Base-by-base conservation (phyloP, 1,140 invertebrate genomes). In the Colletes gigas region DNA sequence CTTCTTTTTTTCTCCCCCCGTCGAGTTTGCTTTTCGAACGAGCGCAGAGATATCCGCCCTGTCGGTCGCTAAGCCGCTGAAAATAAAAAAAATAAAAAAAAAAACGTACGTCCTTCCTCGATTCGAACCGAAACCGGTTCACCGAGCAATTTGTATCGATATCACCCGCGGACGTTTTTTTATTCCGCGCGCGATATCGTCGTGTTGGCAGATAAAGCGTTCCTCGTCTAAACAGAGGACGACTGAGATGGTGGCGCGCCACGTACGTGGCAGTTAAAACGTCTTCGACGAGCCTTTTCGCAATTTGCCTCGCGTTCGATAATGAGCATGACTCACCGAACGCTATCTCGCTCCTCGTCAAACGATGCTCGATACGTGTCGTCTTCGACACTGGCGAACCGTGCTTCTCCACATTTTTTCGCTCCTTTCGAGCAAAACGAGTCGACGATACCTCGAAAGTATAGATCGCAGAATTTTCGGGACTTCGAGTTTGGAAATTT, bases 231-330 rank as follows among this genome's bases (percentile, higher is more conserved):
- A 65, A 54, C 60, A 14, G 44, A 39, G 59, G 60, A 74, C 17
- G 52, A 65, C 14, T 12, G n/a, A n/a, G 55, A 21, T 30, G 52
- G 55, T 9, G 21, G 41, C 47, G 41, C 14, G 14, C 19, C 19
- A 9, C 0, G n/a, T 60, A 21, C 21, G 71, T 21, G 19, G 17
- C 72, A 17, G 62, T 75, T 55, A 19, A 30, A 75, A 66, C 73
- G 55, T 78, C 69, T 78, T 21, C 59, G 59, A 65, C 44, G n/a
- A 66, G 39, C 63, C 47, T 67, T 75, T 71, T 54, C 66, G 76
- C 59, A 63, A 76, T 74, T 83, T 65, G 65, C 15, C 39, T 44
- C 71, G 57, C 70, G 67, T 71, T 76, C 72, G 82, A 39, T 54
- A 66, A 76, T 68, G 68, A 12, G 19, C 12, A 62, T 66, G 68